Evolutionary conservation across 2,888 invertebrate genomes (phyloP).

Genomic region (Plagodis pulveraria): DNA sequence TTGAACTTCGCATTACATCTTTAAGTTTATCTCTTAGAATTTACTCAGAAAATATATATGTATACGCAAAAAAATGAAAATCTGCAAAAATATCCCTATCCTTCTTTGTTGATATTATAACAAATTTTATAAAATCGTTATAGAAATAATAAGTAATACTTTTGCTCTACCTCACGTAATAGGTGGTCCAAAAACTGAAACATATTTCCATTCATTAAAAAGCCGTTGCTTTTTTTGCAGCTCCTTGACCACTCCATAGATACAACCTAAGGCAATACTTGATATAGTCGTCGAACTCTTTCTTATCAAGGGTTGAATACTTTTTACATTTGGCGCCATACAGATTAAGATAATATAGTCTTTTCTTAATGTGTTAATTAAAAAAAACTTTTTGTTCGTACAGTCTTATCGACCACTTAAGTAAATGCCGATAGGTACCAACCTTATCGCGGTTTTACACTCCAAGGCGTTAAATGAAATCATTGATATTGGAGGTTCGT

Average conservation of each 20-base stretch:
- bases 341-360: constrained; percentile 79
- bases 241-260: constrained; percentile 54
- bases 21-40: too few relatives aligned
- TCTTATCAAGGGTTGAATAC: constrained; percentile 75
- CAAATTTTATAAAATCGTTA: too few relatives aligned
- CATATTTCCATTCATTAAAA: constrained; percentile 52
- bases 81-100: too few relatives aligned
- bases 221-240: constrained; percentile 74
- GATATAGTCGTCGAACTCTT: constrained; percentile 68
- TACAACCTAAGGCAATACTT: constrained; percentile 62
- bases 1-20: too few relatives aligned
- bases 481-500: constrained; percentile 41
- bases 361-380: constrained; percentile 81
- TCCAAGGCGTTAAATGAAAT: constrained; percentile 69
- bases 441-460: constrained; percentile 76
- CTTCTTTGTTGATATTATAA: too few relatives aligned
- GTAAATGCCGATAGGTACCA: constrained; percentile 60
- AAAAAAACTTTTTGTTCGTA: constrained; percentile 67
- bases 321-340: constrained; percentile 80
- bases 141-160: too few relatives aligned
- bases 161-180: constrained; percentile 4
- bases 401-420: constrained; percentile 76
- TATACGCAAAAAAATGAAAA: too few relatives aligned
- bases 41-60: too few relatives aligned
- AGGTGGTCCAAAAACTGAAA: constrained; percentile 66